Evolutionary conservation across 2,113 vertebrate genomes (phyloP).

Genomic region (Falco punctatus): DNA sequence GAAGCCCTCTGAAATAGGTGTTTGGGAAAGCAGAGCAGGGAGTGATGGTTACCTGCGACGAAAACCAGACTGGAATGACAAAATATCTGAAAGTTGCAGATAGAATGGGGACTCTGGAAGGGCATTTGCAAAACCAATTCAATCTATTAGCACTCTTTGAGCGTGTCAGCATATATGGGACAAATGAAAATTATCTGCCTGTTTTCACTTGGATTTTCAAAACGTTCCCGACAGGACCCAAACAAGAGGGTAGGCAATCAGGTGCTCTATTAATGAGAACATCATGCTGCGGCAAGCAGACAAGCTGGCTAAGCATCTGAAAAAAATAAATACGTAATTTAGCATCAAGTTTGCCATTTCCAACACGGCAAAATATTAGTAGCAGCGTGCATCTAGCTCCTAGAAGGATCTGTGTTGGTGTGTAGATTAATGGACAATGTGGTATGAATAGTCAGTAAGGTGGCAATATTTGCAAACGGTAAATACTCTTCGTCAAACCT

Average conservation of each 20-base stretch:
- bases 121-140: constrained; percentile 26
- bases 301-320: background rate
- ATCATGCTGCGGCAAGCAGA: background rate
- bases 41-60: background rate
- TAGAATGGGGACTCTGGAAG: background rate
- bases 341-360: background rate
- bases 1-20: background rate
- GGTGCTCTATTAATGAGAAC: constrained; percentile 8
- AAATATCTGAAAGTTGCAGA: background rate
- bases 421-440: background rate
- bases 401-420: background rate
- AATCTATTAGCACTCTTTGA: constrained; percentile 13
- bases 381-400: background rate
- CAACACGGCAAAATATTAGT: background rate
- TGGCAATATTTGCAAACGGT: background rate
- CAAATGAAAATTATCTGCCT: constrained; percentile 13
- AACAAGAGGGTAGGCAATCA: background rate
- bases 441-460: background rate
- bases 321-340: background rate
- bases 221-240: background rate
- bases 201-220: constrained; percentile 18
- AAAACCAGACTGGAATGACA: constrained; percentile 32
- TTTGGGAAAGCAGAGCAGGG: background rate
- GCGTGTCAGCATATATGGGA: background rate
- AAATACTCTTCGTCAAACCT: background rate